phyloP scores from a whole-genome alignment of 2,888 invertebrate genomes.

The Myopa testacea region DNA sequence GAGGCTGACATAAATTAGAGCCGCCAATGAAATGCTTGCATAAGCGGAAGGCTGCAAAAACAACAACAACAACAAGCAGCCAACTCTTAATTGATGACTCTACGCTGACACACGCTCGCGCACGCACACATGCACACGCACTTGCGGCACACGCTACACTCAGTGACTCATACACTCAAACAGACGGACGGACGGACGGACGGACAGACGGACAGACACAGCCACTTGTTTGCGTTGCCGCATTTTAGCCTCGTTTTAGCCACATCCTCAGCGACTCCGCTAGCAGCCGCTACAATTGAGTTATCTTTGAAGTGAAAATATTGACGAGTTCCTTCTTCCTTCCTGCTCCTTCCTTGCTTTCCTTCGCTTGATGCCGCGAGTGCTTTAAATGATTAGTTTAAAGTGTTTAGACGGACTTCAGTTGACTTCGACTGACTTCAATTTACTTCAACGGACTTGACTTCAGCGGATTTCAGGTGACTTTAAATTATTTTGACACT shows the following conservation, averaged over 20 bases:
- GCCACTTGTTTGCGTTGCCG: background rate
- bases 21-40: constrained; percentile 24
- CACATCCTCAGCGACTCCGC: background rate
- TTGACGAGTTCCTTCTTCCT: constrained; percentile 32
- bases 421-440: too few relatives aligned
- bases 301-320: constrained; percentile 27
- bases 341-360: background rate
- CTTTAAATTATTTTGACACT: constrained; percentile 18
- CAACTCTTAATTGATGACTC: constrained; percentile 31
- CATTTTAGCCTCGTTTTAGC: constrained; percentile 1
- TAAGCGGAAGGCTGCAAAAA: constrained; percentile 10
- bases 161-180: background rate
- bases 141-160: too few relatives aligned
- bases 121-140: background rate
- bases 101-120: background rate
- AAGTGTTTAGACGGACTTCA: too few relatives aligned
- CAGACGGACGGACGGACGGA: constrained; percentile 2
- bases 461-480: background rate
- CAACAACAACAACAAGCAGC: background rate
- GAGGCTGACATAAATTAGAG: constrained; percentile 33
- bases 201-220: background rate
- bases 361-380: background rate
- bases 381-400: too few relatives aligned
- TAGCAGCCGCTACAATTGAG: constrained; percentile 21
- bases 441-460: too few relatives aligned